phyloP scores from a whole-genome alignment of 2,797 vertebrate genomes.

The Linurgus olivaceus region DNA sequence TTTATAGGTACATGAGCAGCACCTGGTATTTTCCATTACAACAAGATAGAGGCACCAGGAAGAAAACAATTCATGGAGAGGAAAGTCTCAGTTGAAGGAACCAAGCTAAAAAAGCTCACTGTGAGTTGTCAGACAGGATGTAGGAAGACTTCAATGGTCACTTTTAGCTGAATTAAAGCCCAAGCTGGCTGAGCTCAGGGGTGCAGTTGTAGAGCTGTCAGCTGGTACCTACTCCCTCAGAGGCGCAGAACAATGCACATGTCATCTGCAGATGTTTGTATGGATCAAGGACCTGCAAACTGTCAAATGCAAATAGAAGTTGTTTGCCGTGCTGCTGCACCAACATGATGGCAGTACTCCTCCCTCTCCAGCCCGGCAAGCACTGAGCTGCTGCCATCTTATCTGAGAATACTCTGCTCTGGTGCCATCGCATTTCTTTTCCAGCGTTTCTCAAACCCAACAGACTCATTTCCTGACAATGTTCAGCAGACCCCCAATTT shows the following conservation, averaged over 20 bases:
- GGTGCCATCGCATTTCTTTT: background rate
- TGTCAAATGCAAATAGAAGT: background rate
- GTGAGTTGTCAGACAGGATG: background rate
- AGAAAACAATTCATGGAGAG: background rate
- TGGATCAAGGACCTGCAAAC: background rate
- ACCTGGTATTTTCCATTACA: background rate
- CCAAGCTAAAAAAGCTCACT: background rate
- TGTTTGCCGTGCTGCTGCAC: background rate
- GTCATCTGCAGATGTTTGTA: background rate
- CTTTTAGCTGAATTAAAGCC: background rate
- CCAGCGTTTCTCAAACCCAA: background rate
- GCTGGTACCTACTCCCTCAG: accelerated
- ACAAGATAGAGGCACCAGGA: background rate
- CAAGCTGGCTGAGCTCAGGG: background rate
- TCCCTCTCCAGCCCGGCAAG: background rate
- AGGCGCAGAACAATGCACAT: background rate
- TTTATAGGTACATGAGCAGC: background rate
- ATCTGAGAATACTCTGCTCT: background rate
- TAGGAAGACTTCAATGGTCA: background rate
- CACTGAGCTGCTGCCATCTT: background rate
- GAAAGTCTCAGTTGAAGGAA: background rate
- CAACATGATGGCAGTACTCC: background rate
- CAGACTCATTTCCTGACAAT: background rate
- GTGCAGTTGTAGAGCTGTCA: background rate
- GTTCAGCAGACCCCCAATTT: background rate